phyloP scores from a whole-genome alignment of 1,140 invertebrate genomes.

The Maconellicoccus hirsutus region DNA sequence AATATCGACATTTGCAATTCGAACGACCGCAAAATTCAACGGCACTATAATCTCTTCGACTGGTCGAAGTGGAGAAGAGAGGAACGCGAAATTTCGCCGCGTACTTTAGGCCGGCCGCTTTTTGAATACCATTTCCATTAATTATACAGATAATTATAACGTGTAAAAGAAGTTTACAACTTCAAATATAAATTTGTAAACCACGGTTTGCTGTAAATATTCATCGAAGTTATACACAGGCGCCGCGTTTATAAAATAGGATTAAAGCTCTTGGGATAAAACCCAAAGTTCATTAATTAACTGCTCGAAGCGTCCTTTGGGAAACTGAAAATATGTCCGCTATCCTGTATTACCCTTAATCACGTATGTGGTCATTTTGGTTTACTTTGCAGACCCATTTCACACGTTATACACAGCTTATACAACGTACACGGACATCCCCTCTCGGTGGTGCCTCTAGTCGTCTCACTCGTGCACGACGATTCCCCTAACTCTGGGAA shows the following conservation, averaged over 20 bases:
- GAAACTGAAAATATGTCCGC: background rate
- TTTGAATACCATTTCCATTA: background rate
- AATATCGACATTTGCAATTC: no score
- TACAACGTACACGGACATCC: no score
- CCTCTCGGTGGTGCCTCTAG: no score
- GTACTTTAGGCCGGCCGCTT: background rate
- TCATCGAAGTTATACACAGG: background rate
- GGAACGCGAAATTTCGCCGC: background rate
- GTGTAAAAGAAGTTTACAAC: conserved; percentile 9
- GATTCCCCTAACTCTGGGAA: no score
- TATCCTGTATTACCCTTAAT: background rate
- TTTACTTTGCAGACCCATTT: background rate
- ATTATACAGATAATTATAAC: background rate
- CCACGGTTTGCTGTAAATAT: background rate
- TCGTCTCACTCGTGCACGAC: no score
- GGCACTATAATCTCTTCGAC: background rate
- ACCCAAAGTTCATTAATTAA: conserved; percentile 3
- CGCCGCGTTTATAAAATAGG: background rate
- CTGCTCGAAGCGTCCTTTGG: background rate
- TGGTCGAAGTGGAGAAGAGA: no score
- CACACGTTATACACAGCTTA: background rate
- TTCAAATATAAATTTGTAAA: conserved; percentile 1
- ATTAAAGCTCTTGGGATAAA: conserved; percentile 9
- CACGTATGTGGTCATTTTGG: conserved; percentile 3
- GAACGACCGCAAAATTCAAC: background rate